Conservation (phyloP, 2,888 invertebrate genomes). For the Hyppa rectilinea region DNA sequence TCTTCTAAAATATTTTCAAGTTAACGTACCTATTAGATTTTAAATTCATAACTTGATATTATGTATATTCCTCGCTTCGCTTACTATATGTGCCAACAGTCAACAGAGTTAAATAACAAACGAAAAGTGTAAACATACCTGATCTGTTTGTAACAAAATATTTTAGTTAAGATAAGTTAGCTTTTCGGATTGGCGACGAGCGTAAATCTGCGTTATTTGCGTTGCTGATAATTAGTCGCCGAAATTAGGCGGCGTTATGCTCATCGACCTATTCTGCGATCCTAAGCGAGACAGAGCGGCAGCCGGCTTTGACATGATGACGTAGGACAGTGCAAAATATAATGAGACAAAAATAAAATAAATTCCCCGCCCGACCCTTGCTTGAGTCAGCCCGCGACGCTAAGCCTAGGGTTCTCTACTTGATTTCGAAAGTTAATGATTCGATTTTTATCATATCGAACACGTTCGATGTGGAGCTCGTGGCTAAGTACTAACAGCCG, state of each 20-base stretch:
- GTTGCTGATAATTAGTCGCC: not conserved
- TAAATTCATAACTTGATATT: constrained; percentile 30
- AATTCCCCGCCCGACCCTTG: too few species aligned
- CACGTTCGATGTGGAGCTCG: too few species aligned
- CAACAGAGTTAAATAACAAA: constrained; percentile 62
- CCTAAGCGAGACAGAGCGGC: too few species aligned
- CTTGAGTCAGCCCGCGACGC: too few species aligned
- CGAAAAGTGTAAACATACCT: constrained; percentile 55
- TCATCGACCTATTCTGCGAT: too few species aligned
- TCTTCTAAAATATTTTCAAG: constrained; percentile 8
- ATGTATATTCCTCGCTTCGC: constrained; percentile 52
- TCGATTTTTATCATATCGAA: too few species aligned
- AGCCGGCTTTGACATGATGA: too few species aligned
- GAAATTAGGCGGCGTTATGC: not conserved
- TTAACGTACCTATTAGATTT: constrained; percentile 27
- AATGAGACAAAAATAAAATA: too few species aligned
- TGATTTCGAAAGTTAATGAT: too few species aligned
- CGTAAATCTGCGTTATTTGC: not conserved
- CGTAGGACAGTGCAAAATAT: too few species aligned
- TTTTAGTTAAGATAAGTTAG: not conserved
- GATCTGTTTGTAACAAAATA: constrained; percentile 41
- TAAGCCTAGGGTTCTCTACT: too few species aligned
- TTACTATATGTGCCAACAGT: constrained; percentile 49
- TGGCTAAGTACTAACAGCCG: too few species aligned
- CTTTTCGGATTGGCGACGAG: not conserved